Percentiles rank a stretch among this genome's conserved stretches.
Conservation (phyloP, 2,888 invertebrate species). For the Cephus runcator region DNA sequence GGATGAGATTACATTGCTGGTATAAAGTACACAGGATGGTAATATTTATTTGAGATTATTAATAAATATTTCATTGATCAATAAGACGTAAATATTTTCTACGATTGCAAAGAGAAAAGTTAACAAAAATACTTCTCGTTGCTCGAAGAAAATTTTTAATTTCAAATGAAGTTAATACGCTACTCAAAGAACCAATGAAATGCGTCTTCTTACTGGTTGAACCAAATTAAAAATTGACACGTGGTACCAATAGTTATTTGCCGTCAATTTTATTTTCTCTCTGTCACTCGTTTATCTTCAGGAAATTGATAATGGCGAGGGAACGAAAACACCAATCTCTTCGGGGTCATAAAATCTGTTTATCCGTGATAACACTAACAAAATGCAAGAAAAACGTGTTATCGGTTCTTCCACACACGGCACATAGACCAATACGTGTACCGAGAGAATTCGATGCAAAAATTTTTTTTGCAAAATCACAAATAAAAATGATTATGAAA, state of each 20-base stretch:
- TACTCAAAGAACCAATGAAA: not conserved
- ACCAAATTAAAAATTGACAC: not conserved
- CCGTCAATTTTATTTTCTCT: not conserved
- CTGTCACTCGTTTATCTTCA: not conserved
- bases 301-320: not conserved
- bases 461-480: not conserved
- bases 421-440: not conserved
- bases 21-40: not conserved
- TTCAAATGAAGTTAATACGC: not conserved
- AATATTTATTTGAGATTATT: not conserved
- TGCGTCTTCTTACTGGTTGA: not conserved
- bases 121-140: too few relatives aligned
- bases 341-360: not conserved
- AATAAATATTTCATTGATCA: not conserved
- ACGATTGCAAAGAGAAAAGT: too few relatives aligned
- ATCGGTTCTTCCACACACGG: not conserved
- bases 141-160: not conserved
- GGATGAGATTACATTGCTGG: slow-evolving; percentile 7
- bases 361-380: not conserved
- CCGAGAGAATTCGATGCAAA: not conserved
- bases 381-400: not conserved
- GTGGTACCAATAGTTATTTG: not conserved
- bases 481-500: too few relatives aligned
- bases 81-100: too few relatives aligned
- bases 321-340: not conserved